Percentiles rank a stretch among this genome's conserved stretches.
Evolutionary conservation across 1,140 invertebrate species (phyloP).

Genomic region (Cheumatopsyche charites): DNA sequence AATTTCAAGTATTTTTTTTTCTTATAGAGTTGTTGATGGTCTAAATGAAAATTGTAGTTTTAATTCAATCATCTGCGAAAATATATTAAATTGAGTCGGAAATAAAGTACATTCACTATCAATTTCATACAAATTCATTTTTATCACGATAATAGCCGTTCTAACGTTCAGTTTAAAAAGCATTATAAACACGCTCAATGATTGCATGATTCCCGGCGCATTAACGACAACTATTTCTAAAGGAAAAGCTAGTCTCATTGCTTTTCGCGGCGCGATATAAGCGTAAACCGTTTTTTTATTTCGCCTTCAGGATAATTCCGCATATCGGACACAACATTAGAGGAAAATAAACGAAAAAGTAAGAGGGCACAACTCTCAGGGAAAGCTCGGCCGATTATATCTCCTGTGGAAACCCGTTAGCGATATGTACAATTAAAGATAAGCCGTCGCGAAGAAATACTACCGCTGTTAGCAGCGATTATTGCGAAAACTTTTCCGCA

Average conservation of each 20-base stretch:
- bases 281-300: neutral
- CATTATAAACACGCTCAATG: conserved; percentile 34
- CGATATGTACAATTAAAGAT: conserved; percentile 26
- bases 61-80: no score
- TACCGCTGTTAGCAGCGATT: conserved; percentile 5
- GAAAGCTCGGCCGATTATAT: neutral
- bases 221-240: conserved; percentile 31
- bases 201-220: conserved; percentile 11
- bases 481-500: conserved; percentile 26
- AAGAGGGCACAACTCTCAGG: neutral
- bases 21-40: no score
- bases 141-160: conserved; percentile 30
- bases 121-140: conserved; percentile 26
- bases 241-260: conserved; percentile 33
- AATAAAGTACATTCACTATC: no score
- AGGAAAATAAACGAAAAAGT: conserved; percentile 1
- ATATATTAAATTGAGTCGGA: no score
- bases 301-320: neutral
- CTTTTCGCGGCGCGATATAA: neutral
- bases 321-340: no score
- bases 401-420: neutral
- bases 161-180: neutral
- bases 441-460: conserved; percentile 22
- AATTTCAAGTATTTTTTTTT: no score
- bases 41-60: no score